These are phyloP conservation scores for Diarsia brunnea DNA, from an alignment of 2,888 invertebrate genomes.

Conservation along the genomic window DNA sequence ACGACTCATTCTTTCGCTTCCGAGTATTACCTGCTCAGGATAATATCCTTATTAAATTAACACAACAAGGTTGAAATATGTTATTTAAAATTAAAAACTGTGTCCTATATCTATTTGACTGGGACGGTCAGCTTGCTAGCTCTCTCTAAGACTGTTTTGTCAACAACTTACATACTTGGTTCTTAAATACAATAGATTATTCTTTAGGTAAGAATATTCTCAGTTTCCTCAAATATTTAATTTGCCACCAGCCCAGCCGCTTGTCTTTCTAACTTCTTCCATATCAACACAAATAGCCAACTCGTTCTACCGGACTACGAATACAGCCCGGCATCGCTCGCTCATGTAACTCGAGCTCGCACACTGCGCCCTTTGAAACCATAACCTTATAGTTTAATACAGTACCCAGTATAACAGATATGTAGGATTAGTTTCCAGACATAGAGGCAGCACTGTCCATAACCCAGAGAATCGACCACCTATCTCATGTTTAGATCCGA, in stretches of 20 bases:
- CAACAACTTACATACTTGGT: no score
- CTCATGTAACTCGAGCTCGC: slow-evolving; percentile 71
- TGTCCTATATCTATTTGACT: neutral
- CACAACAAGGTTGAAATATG: slow-evolving; percentile 9
- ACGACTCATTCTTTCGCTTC: slow-evolving; percentile 39
- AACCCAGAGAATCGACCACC: slow-evolving; percentile 34
- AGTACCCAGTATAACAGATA: slow-evolving; percentile 25
- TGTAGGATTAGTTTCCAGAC: slow-evolving; percentile 44
- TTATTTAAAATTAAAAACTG: slow-evolving; percentile 4
- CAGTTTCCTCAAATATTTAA: neutral
- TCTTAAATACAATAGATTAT: neutral
- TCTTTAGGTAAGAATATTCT: neutral
- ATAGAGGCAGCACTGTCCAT: slow-evolving; percentile 56
- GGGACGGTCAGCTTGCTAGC: no score
- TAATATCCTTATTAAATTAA: slow-evolving; percentile 36
- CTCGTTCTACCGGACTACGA: slow-evolving; percentile 59
- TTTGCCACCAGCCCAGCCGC: neutral
- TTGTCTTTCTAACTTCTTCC: neutral
- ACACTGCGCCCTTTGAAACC: slow-evolving; percentile 65
- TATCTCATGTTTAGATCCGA: slow-evolving; percentile 57
- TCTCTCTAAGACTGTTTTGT: no score
- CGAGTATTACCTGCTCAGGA: slow-evolving; percentile 7
- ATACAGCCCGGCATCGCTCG: slow-evolving; percentile 58
- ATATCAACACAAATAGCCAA: neutral
- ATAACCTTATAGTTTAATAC: slow-evolving; percentile 40